Conservation (phyloP, 2,113 vertebrate genomes). For the Galemys pyrenaicus region DNA sequence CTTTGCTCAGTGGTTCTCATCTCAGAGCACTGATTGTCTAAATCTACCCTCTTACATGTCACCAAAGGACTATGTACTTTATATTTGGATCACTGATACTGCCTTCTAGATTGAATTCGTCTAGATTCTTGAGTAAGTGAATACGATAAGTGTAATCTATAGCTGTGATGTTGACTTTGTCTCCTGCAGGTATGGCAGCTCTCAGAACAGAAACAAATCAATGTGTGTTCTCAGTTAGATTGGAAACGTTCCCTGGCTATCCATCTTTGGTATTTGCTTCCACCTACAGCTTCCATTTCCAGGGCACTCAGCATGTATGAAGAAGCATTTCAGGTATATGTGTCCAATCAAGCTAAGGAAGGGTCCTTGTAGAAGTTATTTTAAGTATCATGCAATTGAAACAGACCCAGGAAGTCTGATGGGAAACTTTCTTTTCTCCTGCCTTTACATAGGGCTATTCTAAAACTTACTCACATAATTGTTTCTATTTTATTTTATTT, state of each 20-base stretch:
- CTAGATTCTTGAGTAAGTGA: slow-evolving; percentile 28
- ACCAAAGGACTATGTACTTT: neutral
- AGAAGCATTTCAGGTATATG: slow-evolving; percentile 91
- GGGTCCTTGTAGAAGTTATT: neutral
- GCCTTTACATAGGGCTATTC: neutral
- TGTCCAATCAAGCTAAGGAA: neutral
- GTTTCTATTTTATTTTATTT: slow-evolving; percentile 34
- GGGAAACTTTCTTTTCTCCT: slow-evolving; percentile 17
- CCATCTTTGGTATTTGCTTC: slow-evolving; percentile 97
- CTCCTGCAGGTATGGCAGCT: slow-evolving; percentile 93
- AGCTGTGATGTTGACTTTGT: neutral
- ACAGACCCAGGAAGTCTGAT: neutral
- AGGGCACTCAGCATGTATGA: slow-evolving; percentile 92
- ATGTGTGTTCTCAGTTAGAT: slow-evolving; percentile 92
- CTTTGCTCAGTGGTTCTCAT: neutral
- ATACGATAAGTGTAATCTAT: neutral
- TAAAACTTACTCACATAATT: neutral
- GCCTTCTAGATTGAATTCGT: neutral
- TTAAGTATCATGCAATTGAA: slow-evolving; percentile 25
- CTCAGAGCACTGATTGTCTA: neutral
- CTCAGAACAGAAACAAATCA: slow-evolving; percentile 88
- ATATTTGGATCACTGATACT: neutral
- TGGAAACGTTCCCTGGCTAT: slow-evolving; percentile 95
- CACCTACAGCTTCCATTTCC: slow-evolving; percentile 93
- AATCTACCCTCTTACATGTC: neutral